Conservation (phyloP, 2,888 invertebrate species). For the Calameuta filiformis region DNA sequence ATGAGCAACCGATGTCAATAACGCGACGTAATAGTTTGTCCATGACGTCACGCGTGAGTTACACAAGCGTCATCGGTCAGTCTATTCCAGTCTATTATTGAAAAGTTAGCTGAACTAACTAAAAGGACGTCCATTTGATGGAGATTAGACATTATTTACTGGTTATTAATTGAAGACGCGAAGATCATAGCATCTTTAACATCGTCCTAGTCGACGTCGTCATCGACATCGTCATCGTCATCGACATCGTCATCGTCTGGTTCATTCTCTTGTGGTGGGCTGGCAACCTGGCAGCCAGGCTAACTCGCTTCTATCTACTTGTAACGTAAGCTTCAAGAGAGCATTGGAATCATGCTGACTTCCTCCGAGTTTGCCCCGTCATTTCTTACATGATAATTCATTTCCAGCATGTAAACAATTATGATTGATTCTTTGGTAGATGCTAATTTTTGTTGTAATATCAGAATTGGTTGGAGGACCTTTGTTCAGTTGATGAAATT, state of each 20-base stretch:
- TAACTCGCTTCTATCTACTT: background rate
- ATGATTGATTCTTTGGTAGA: background rate
- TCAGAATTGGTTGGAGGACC: background rate
- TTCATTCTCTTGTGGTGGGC: background rate
- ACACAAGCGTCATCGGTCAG: conserved; percentile 59
- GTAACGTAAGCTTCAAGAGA: background rate
- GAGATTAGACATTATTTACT: background rate
- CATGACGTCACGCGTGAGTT: conserved; percentile 58
- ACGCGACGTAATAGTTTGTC: conserved; percentile 30
- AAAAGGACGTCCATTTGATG: background rate
- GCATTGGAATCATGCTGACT: background rate
- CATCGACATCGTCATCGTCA: background rate
- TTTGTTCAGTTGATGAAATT: background rate
- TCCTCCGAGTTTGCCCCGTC: background rate
- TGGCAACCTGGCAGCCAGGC: background rate
- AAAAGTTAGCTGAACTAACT: conserved; percentile 39
- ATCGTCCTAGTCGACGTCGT: background rate
- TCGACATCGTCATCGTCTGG: background rate
- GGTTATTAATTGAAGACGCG: background rate
- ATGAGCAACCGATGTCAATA: conserved; percentile 15
- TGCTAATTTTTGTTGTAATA: background rate
- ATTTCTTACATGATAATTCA: background rate
- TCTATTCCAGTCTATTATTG: conserved; percentile 40
- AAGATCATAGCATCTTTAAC: background rate
- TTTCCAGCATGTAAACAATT: background rate